Percentiles rank a stretch among this genome's conserved stretches.
Evolutionary conservation across 2,888 invertebrate genomes (phyloP).

Genomic region (Nasonia oneida): DNA sequence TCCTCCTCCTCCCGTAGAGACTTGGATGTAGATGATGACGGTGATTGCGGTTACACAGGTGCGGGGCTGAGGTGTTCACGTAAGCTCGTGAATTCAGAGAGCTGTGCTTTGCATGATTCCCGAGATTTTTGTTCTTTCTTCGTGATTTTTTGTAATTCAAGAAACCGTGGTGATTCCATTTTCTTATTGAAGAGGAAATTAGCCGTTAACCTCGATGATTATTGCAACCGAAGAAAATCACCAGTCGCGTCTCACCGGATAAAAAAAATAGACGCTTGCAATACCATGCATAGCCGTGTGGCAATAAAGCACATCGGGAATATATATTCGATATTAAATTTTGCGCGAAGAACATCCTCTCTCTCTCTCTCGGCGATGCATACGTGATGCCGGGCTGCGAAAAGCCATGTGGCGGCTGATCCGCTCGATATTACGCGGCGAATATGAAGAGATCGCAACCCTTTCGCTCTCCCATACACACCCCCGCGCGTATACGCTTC

Average conservation of each 20-base stretch:
- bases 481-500: not conserved
- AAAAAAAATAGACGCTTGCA: not conserved
- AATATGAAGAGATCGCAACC: slow-evolving; percentile 69
- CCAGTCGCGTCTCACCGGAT: not conserved
- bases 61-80: not conserved
- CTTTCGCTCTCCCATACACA: not conserved
- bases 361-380: not conserved
- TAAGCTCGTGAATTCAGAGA: not conserved
- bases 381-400: slow-evolving; percentile 22
- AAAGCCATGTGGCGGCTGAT: slow-evolving; percentile 76
- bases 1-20: not conserved
- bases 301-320: slow-evolving; percentile 3
- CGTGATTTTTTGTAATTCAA: no score
- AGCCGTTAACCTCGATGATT: not conserved
- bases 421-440: slow-evolving; percentile 75
- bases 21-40: slow-evolving; percentile 12
- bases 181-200: no score
- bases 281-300: not conserved
- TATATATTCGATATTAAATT: slow-evolving; percentile 59
- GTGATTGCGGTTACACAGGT: not conserved
- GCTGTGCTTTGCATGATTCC: not conserved
- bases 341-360: slow-evolving; percentile 41
- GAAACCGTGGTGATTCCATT: no score
- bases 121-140: no score
- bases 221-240: not conserved